Percentiles rank a stretch among this genome's conserved stretches.
Conservation (phyloP, 2,113 vertebrate species). For the Dunckerocampus dactyliophorus region DNA sequence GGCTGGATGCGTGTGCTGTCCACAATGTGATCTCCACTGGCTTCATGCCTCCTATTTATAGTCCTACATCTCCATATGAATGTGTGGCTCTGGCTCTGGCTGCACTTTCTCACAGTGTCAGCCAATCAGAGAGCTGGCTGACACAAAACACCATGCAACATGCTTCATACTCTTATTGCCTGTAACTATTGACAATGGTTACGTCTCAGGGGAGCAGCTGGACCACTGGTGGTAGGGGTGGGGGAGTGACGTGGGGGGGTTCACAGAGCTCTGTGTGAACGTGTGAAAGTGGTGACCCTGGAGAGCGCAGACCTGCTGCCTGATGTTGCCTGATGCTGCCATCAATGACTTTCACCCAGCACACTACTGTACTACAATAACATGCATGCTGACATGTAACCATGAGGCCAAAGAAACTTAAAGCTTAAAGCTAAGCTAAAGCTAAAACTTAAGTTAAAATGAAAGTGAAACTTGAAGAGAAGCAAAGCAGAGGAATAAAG, state of each 20-base stretch:
- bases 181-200: conserved; percentile 33
- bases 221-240: conserved; percentile 21
- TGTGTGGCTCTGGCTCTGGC: conserved; percentile 55
- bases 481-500: conserved; percentile 4
- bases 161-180: background rate
- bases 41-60: conserved; percentile 66
- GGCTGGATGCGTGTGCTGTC: conserved; percentile 54
- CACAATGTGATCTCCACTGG: conserved; percentile 44
- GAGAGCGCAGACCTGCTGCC: conserved; percentile 16
- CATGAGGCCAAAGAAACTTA: too few species aligned
- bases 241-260: background rate
- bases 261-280: conserved; percentile 31
- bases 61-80: conserved; percentile 70
- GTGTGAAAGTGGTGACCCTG: conserved; percentile 65
- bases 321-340: background rate
- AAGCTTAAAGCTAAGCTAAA: too few species aligned
- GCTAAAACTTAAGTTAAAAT: too few species aligned
- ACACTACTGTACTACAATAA: conserved; percentile 2
- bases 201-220: conserved; percentile 55
- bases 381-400: too few species aligned
- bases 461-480: background rate
- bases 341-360: background rate
- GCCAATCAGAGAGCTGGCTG: conserved; percentile 59
- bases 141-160: conserved; percentile 4
- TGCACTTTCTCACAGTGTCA: conserved; percentile 69